A percentile compares a stretch with the other conserved stretches of the same genome.
Conservation (phyloP, 1,140 invertebrate species). For the Drosophila oshimai region DNA sequence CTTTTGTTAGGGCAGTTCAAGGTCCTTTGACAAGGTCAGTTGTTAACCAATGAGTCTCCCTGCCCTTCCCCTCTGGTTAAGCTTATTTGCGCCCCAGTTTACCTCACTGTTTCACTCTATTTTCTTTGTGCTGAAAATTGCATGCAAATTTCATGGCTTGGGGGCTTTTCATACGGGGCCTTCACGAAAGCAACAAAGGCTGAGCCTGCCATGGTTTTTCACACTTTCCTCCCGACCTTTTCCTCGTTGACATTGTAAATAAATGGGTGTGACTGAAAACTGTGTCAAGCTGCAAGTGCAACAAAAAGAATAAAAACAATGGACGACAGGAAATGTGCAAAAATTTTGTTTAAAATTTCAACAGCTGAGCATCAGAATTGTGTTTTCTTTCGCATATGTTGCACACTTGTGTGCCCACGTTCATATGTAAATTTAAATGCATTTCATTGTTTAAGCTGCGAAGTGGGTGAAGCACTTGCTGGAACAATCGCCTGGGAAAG, state of each 20-base stretch:
- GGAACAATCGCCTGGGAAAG: constrained; percentile 30
- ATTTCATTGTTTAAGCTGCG: constrained; percentile 48
- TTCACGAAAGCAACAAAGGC: constrained; percentile 22
- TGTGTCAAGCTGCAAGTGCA: constrained; percentile 73
- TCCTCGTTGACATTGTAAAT: constrained; percentile 72
- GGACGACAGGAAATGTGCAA: constrained; percentile 65
- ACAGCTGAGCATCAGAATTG: not conserved
- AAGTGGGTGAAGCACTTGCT: constrained; percentile 62
- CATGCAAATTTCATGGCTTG: constrained; percentile 66
- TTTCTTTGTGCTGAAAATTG: constrained; percentile 46
- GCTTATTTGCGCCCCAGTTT: not conserved
- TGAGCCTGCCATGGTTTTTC: not conserved
- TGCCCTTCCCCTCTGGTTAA: not conserved
- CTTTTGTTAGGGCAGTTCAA: constrained; percentile 44
- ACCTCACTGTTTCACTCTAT: not conserved
- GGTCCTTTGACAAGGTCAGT: constrained; percentile 55
- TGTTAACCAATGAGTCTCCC: constrained; percentile 14
- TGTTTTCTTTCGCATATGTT: constrained; percentile 23
- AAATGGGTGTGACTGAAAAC: constrained; percentile 72
- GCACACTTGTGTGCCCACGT: not conserved
- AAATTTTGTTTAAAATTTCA: constrained; percentile 76
- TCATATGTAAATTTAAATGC: constrained; percentile 46
- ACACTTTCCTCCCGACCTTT: not conserved
- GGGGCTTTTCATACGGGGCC: constrained; percentile 38
- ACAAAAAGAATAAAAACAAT: constrained; percentile 37